phyloP scores from a whole-genome alignment of 2,113 vertebrate genomes.

The Sander vitreus region DNA sequence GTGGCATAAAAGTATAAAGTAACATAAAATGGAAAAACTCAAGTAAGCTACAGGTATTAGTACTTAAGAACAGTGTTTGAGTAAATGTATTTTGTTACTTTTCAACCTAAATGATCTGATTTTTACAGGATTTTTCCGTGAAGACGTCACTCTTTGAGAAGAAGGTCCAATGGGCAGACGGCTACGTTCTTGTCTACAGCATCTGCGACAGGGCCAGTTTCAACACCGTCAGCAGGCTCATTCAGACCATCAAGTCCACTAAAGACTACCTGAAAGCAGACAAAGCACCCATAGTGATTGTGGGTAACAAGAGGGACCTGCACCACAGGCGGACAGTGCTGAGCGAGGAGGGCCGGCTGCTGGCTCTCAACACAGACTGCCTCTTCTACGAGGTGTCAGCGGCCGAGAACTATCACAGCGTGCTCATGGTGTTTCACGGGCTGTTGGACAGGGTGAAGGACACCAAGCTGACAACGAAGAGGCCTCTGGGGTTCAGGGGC shows the following conservation, averaged over 20 bases:
- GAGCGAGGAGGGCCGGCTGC: constrained; percentile 88
- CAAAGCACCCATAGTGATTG: constrained; percentile 87
- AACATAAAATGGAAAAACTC: not conserved
- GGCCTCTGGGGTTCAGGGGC: constrained; percentile 84
- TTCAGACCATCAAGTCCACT: constrained; percentile 86
- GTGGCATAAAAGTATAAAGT: not conserved
- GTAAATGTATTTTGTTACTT: not conserved
- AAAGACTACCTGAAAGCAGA: constrained; percentile 83
- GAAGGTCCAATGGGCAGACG: constrained; percentile 90
- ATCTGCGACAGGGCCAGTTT: constrained; percentile 92
- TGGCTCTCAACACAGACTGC: constrained; percentile 88
- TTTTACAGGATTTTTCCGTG: constrained; percentile 76
- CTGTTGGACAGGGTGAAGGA: constrained; percentile 86
- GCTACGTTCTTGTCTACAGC: constrained; percentile 90
- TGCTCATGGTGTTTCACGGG: constrained; percentile 87
- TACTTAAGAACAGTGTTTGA: not conserved
- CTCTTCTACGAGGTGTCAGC: constrained; percentile 90
- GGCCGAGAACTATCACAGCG: constrained; percentile 89
- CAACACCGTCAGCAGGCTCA: constrained; percentile 82
- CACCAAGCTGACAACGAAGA: constrained; percentile 80
- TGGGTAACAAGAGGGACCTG: constrained; percentile 90
- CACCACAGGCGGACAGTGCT: constrained; percentile 86
- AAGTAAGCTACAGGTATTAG: not conserved
- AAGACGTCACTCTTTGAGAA: constrained; percentile 83
- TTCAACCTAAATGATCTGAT: not conserved